Evolutionary conservation across 2,888 invertebrate species (phyloP).

Genomic region (Coelogynopora nodosa): DNA sequence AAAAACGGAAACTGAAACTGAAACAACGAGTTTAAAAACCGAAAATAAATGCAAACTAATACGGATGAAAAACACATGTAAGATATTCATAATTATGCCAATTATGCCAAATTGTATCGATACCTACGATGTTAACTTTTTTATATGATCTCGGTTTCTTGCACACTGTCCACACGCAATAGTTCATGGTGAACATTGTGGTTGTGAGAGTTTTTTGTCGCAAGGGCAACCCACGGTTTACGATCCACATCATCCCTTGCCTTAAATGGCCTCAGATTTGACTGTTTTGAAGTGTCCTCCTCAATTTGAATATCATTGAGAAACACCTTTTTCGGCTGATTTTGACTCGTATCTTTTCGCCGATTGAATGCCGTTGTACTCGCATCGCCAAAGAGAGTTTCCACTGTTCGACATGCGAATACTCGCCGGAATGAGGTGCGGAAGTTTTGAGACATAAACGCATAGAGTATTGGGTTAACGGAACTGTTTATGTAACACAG

Average conservation of each 20-base stretch:
- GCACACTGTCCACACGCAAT: neutral
- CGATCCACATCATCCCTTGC: neutral
- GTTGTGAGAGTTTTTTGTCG: neutral
- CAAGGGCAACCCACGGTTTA: neutral
- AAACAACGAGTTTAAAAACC: too few relatives aligned
- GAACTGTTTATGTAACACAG: conserved; percentile 27
- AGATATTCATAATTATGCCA: too few relatives aligned
- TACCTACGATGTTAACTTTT: too few relatives aligned
- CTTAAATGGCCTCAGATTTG: neutral
- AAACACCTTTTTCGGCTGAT: neutral
- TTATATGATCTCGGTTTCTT: neutral
- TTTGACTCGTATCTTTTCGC: neutral
- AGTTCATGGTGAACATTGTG: neutral
- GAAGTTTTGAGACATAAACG: conserved; percentile 41
- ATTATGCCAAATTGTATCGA: too few relatives aligned
- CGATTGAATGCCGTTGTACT: neutral
- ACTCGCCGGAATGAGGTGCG: neutral
- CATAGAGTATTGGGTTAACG: conserved; percentile 37
- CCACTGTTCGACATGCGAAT: neutral
- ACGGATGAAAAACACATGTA: too few relatives aligned
- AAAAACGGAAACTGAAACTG: too few relatives aligned
- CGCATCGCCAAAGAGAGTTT: neutral
- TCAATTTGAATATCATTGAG: neutral
- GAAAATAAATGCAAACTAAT: too few relatives aligned
- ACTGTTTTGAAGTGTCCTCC: neutral